These are phyloP conservation scores for Acleris emargana DNA, from an alignment of 2,888 invertebrate species.

Conservation along the genomic window DNA sequence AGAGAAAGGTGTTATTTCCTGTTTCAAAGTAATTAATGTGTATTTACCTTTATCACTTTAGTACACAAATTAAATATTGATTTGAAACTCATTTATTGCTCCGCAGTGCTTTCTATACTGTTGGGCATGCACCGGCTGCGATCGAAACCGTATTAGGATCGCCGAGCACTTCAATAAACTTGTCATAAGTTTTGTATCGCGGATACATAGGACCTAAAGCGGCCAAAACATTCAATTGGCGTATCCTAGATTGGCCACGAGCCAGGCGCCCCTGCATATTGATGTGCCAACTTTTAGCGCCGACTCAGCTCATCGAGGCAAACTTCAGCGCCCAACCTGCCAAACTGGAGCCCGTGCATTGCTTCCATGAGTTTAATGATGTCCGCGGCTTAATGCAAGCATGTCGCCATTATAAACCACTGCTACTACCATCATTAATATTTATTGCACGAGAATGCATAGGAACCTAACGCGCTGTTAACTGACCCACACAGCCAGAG, in stretches of 20 bases:
- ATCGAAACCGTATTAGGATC: conserved; percentile 56
- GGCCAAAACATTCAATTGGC: conserved; percentile 79
- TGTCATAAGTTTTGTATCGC: conserved; percentile 68
- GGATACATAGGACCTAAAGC: conserved; percentile 59
- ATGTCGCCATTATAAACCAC: conserved; percentile 38
- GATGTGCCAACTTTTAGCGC: conserved; percentile 74
- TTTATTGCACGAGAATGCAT: not conserved
- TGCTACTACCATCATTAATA: conserved; percentile 7
- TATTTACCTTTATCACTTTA: too few species aligned
- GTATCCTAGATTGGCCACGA: conserved; percentile 71
- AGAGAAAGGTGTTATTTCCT: too few species aligned
- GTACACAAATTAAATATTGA: too few species aligned
- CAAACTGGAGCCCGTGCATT: conserved; percentile 61
- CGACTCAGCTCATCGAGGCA: conserved; percentile 67
- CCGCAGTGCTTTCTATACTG: not conserved
- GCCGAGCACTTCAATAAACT: conserved; percentile 63
- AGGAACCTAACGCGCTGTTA: not conserved
- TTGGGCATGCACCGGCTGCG: conserved; percentile 15
- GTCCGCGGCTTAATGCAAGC: conserved; percentile 46
- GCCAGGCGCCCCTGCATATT: conserved; percentile 72
- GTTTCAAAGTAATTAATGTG: too few species aligned
- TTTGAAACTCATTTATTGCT: not conserved
- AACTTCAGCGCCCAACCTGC: conserved; percentile 65
- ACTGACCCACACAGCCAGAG: too few species aligned
- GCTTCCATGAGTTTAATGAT: conserved; percentile 64